Base-by-base conservation (phyloP, 2,888 invertebrate species). In the Oligia fasciuncula region DNA sequence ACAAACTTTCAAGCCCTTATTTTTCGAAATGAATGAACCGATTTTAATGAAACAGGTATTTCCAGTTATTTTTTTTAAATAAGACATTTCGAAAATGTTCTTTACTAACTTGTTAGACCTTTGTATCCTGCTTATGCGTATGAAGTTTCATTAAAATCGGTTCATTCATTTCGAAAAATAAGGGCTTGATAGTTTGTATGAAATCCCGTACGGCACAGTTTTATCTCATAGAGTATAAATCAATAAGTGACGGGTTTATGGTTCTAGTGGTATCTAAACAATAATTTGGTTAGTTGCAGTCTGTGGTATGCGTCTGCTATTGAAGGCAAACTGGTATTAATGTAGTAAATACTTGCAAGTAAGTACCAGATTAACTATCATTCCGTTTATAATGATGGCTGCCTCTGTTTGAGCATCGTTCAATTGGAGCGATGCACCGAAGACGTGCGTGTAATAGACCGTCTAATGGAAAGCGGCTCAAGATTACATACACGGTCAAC, bases 401-500 rank as follows among this genome's bases (percentile, higher is more conserved):
- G 74, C 76, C 80, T 72, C 71, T 82, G 84, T 84, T 83, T 84
- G 78, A 86, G 79, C 78, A 62, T 80, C 75, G 80, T 88, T 84
- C 85, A 78, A 76, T 86, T 81, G 81, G 76, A 72, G 77, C 82
- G 84, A 77, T 77, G 79, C 85, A 77, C 81, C 83, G 81, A 65
- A 69, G 81, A 72, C 79, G 84, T 83, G 86, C 88, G 85, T 88
- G 86, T 86, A 89, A 86, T 86, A 85, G 87, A 77, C 83, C 79
- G 79, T 82, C 88, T 86, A 86, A 86, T 87, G 88, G 89, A 90
- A 89, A 90, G 89, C 87, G 81, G 84, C 79, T 80, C 78, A 68
- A 85, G 77, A 85, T 85, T 85, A 87, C 80, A 87, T 83, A 90
- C 87, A 83, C 81, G 81, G 87, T 78, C 77, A 77, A 80, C 87